These are phyloP conservation scores for Coremacera marginata DNA, from an alignment of 2,888 invertebrate genomes.

Conservation along the genomic window DNA sequence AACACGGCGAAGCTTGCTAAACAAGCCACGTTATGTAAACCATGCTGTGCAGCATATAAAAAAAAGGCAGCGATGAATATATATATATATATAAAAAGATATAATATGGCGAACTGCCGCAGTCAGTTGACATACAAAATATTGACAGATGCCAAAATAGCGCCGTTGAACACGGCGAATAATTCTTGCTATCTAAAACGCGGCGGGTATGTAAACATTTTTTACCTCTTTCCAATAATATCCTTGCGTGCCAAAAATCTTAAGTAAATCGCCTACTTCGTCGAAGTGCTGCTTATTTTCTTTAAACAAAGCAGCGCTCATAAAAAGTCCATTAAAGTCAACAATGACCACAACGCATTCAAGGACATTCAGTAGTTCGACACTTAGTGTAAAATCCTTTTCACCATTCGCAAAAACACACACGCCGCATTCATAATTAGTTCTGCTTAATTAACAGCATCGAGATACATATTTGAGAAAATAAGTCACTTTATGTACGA, in stretches of 20 bases:
- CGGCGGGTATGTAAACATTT: background rate
- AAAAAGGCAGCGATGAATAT: background rate
- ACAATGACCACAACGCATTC: slow-evolving; percentile 63
- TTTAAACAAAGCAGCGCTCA: slow-evolving; percentile 58
- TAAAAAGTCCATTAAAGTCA: slow-evolving; percentile 65
- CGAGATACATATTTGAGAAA: background rate
- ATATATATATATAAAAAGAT: background rate
- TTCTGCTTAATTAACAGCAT: background rate
- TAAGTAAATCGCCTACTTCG: slow-evolving; percentile 33
- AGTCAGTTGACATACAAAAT: background rate
- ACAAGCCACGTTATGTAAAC: slow-evolving; percentile 13
- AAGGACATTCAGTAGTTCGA: slow-evolving; percentile 62
- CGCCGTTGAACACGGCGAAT: background rate
- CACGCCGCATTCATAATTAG: slow-evolving; percentile 37
- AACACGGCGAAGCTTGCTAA: background rate
- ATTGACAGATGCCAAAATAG: slow-evolving; percentile 1
- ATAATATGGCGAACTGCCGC: background rate
- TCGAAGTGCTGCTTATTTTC: background rate
- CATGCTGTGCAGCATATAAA: background rate
- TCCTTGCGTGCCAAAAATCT: background rate
- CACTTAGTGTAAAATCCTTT: slow-evolving; percentile 38
- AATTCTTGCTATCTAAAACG: background rate
- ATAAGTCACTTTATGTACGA: background rate
- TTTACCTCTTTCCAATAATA: background rate
- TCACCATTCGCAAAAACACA: slow-evolving; percentile 18